A percentile compares a stretch with the other conserved stretches of the same genome.
Evolutionary conservation across 2,797 vertebrate species (phyloP).

Genomic region (Peromyscus aztecus): DNA sequence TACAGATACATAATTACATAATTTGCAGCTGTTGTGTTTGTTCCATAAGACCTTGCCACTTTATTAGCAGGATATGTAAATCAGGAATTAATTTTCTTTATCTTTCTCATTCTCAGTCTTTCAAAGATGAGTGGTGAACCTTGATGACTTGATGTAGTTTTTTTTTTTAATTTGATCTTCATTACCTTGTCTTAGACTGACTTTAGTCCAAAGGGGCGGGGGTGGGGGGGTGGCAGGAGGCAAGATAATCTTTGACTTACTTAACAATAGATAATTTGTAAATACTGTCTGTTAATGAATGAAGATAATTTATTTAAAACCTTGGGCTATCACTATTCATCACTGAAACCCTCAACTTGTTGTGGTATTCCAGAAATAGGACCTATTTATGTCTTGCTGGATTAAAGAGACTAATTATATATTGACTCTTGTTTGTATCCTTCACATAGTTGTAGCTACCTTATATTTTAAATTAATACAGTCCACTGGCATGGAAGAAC

Average conservation of each 20-base stretch:
- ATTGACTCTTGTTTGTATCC: constrained; percentile 66
- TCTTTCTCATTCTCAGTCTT: constrained; percentile 75
- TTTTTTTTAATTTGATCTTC: constrained; percentile 62
- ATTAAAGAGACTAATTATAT: constrained; percentile 70
- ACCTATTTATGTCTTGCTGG: constrained; percentile 55
- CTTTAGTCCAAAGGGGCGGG: constrained; percentile 34
- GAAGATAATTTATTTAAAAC: constrained; percentile 60
- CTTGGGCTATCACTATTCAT: constrained; percentile 63
- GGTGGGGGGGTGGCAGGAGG: too few relatives aligned
- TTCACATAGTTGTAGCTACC: constrained; percentile 32
- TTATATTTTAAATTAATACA: constrained; percentile 57
- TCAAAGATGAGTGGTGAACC: constrained; percentile 80
- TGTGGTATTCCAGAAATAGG: constrained; percentile 54
- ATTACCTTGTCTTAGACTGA: constrained; percentile 62
- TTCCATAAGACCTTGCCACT: constrained; percentile 88
- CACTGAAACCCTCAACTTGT: constrained; percentile 70
- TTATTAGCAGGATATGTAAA: constrained; percentile 88
- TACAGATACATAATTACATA: constrained; percentile 91
- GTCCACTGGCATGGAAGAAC: constrained; percentile 22
- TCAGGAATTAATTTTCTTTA: constrained; percentile 84
- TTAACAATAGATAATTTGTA: constrained; percentile 72
- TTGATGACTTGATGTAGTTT: constrained; percentile 38
- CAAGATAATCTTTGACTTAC: not conserved
- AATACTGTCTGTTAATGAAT: constrained; percentile 73
- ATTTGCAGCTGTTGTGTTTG: constrained; percentile 91